Evolutionary conservation across 2,888 invertebrate species (phyloP).

Genomic region (Nebria salina): DNA sequence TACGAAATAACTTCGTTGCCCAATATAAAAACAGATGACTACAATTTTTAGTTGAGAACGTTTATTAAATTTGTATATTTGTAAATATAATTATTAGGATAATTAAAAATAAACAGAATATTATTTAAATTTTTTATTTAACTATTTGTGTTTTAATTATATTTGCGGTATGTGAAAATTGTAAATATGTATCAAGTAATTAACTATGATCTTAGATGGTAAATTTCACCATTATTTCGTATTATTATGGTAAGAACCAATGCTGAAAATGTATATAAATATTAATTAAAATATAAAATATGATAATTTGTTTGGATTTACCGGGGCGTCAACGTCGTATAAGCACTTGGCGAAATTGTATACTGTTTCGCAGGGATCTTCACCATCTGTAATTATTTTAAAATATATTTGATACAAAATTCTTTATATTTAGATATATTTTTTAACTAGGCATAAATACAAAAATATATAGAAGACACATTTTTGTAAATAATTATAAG

Average conservation of each 20-base stretch:
- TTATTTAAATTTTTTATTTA: background rate
- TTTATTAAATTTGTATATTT: too few species aligned
- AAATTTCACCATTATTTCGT: background rate
- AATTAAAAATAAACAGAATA: background rate
- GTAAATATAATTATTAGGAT: background rate
- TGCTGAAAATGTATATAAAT: constrained; percentile 39
- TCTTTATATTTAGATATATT: background rate
- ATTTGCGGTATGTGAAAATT: background rate
- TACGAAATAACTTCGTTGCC: too few species aligned
- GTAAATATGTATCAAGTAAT: background rate
- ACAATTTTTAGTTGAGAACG: too few species aligned
- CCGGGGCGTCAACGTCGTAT: constrained; percentile 54
- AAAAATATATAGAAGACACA: too few species aligned
- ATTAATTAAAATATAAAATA: constrained; percentile 23
- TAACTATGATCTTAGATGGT: background rate
- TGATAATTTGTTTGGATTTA: constrained; percentile 47
- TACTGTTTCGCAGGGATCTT: constrained; percentile 55
- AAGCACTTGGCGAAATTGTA: constrained; percentile 56
- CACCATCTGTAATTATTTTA: constrained; percentile 52
- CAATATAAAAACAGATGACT: too few species aligned
- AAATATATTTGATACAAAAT: background rate
- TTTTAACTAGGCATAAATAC: too few species aligned
- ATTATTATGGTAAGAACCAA: constrained; percentile 46
- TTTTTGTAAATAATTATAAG: too few species aligned
- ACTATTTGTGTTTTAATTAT: background rate